Conservation (phyloP, 2,113 vertebrate genomes). For the Ramphastos sulfuratus region DNA sequence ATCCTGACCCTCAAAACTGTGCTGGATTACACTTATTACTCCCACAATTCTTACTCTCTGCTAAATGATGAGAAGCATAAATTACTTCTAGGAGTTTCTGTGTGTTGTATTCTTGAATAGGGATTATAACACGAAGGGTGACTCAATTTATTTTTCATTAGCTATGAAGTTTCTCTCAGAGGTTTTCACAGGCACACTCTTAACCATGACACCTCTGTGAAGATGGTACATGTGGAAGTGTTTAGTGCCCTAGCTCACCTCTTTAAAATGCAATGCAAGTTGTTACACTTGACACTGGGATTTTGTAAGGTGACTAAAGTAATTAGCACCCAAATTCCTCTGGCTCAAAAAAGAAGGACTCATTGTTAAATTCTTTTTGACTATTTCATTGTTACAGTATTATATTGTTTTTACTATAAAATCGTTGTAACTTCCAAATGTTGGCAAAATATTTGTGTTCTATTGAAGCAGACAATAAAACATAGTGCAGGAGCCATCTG, state of each 20-base stretch:
- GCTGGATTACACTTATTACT: not conserved
- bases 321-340: not conserved
- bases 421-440: not conserved
- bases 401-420: not conserved
- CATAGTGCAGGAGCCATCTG: not conserved
- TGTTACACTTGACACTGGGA: not conserved
- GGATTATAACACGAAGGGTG: not conserved
- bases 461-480: not conserved
- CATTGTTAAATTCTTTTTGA: not conserved
- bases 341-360: not conserved
- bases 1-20: not conserved
- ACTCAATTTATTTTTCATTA: not conserved
- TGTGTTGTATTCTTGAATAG: not conserved
- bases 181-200: not conserved
- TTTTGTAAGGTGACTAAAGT: not conserved
- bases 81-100: not conserved
- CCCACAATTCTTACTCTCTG: not conserved
- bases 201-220: not conserved
- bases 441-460: not conserved
- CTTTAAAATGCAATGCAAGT: not conserved
- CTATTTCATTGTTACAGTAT: not conserved
- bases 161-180: not conserved
- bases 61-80: not conserved
- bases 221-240: not conserved
- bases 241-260: not conserved